Conservation (phyloP, 1,140 invertebrate genomes). For the Probaryconus sp. region DNA sequence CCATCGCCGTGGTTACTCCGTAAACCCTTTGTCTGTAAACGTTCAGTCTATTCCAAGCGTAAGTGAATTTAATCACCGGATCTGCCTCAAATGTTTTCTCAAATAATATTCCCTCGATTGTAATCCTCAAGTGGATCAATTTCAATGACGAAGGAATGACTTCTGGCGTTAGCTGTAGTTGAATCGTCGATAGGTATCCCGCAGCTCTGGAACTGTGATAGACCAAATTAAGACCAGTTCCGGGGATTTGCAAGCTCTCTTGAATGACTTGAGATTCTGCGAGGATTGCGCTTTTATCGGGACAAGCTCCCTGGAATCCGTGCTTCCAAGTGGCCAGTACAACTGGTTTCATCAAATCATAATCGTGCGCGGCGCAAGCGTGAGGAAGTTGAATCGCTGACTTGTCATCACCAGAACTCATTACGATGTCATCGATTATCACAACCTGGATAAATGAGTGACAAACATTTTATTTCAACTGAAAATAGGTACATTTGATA, state of each 20-base stretch:
- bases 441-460: constrained; percentile 82
- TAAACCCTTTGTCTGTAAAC: constrained; percentile 97
- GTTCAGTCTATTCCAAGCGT: constrained; percentile 96
- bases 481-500: constrained; percentile 8
- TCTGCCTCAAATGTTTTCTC: constrained; percentile 97
- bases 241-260: constrained; percentile 94
- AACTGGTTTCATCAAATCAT: constrained; percentile 95
- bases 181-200: constrained; percentile 96
- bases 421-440: constrained; percentile 91
- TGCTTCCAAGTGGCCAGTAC: constrained; percentile 97
- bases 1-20: constrained; percentile 92
- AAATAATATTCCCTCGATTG: constrained; percentile 95
- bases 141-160: constrained; percentile 88
- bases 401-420: constrained; percentile 91
- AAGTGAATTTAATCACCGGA: constrained; percentile 96
- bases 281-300: constrained; percentile 93
- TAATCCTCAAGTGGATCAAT: constrained; percentile 92
- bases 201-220: constrained; percentile 95
- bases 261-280: constrained; percentile 97
- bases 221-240: constrained; percentile 94
- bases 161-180: constrained; percentile 94
- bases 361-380: constrained; percentile 93
- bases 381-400: constrained; percentile 81
- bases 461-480: constrained; percentile 11
- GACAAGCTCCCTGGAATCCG: constrained; percentile 96